Evolutionary conservation across 2,797 vertebrate genomes (phyloP).

Genomic region (Chrysocyon brachyurus): DNA sequence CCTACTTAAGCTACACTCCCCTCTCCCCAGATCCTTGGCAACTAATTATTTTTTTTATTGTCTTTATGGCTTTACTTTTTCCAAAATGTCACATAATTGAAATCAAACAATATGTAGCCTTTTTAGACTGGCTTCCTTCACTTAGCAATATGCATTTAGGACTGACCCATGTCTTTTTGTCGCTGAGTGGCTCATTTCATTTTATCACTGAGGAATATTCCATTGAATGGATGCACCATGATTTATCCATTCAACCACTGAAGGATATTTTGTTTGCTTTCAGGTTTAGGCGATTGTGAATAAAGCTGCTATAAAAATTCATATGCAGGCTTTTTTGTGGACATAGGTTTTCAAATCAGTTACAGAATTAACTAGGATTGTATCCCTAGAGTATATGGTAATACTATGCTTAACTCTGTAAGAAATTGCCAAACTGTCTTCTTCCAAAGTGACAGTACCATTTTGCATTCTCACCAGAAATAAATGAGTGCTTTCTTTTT

Average conservation of each 20-base stretch:
- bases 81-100: background rate
- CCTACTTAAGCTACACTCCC: background rate
- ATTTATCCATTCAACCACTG: background rate
- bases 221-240: background rate
- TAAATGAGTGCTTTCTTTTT: background rate
- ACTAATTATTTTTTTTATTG: constrained; percentile 5
- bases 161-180: background rate
- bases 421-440: background rate
- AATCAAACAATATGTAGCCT: background rate
- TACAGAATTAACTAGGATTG: background rate
- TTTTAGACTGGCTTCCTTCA: background rate
- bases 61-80: background rate
- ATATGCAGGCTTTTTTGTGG: background rate
- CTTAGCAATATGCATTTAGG: background rate
- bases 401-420: background rate
- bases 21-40: background rate
- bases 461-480: background rate
- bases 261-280: constrained; percentile 1
- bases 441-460: background rate
- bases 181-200: background rate
- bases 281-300: background rate
- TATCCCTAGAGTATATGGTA: background rate
- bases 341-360: background rate
- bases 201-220: background rate
- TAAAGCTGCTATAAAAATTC: background rate